Percentiles rank a stretch among this genome's conserved stretches.
phyloP scores from a whole-genome alignment of 2,797 vertebrate genomes.

The Heteromormyrus szaboi region DNA sequence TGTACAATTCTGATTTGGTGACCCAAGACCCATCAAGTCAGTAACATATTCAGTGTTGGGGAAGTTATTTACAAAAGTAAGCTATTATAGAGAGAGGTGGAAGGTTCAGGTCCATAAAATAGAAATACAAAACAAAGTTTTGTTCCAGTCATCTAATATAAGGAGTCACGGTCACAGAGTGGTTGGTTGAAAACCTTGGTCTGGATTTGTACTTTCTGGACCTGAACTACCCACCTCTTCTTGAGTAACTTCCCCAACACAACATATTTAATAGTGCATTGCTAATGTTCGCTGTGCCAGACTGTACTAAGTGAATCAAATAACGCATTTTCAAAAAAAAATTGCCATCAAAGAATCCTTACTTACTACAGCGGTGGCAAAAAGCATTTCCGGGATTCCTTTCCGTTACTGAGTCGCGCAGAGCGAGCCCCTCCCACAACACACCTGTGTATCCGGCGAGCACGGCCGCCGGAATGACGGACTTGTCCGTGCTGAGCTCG shows the following conservation, averaged over 20 bases:
- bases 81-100: too few relatives aligned
- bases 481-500: constrained; percentile 98
- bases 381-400: background rate
- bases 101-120: too few relatives aligned
- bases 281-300: background rate
- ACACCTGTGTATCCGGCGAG: constrained; percentile 97
- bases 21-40: background rate
- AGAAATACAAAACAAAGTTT: background rate
- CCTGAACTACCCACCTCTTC: too few relatives aligned
- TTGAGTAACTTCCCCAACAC: too few relatives aligned
- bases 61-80: too few relatives aligned
- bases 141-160: too few relatives aligned
- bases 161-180: too few relatives aligned
- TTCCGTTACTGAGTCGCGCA: too few relatives aligned
- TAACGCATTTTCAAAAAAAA: background rate
- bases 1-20: background rate
- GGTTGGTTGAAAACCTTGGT: too few relatives aligned
- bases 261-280: background rate
- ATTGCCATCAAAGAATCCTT: background rate
- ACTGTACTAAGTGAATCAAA: background rate
- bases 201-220: too few relatives aligned
- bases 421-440: background rate
- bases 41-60: background rate
- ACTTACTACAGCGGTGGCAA: background rate
- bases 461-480: constrained; percentile 93